Evolutionary conservation across 2,888 invertebrate genomes (phyloP).

Genomic region (Leptarthrus brevirostris): DNA sequence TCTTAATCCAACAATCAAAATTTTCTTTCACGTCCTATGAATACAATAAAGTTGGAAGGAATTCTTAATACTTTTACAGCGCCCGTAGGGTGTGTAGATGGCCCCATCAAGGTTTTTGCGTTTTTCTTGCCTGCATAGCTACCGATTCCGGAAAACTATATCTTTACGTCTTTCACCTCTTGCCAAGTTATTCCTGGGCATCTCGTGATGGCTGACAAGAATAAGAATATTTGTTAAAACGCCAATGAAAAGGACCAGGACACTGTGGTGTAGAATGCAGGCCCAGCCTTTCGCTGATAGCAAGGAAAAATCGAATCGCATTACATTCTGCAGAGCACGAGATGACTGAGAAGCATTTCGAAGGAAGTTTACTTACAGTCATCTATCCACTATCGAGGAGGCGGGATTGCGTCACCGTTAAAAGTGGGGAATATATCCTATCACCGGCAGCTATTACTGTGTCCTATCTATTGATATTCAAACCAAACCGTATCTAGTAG

Average conservation of each 20-base stretch:
- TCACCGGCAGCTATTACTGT: conserved; percentile 14
- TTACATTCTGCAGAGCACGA: conserved; percentile 7
- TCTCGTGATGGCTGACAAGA: conserved; percentile 13
- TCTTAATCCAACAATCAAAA: conserved; percentile 46
- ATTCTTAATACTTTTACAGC: conserved; percentile 14
- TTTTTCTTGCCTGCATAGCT: conserved; percentile 16
- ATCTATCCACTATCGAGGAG: conserved; percentile 1
- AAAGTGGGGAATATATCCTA: conserved; percentile 6
- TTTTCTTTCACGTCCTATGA: conserved; percentile 43
- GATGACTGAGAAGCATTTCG: neutral
- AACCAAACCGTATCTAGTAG: conserved; percentile 2
- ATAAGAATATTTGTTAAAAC: conserved; percentile 42
- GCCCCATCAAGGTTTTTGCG: conserved; percentile 12
- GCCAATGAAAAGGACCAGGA: conserved; percentile 4
- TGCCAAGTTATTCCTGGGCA: conserved; percentile 4
- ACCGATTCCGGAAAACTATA: conserved; percentile 31
- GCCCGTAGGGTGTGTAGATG: conserved; percentile 21
- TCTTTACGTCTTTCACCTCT: conserved; percentile 32
- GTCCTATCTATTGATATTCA: conserved; percentile 25
- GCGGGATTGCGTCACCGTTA: neutral
- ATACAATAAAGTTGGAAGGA: conserved; percentile 38
- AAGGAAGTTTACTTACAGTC: neutral
- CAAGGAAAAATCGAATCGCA: neutral
- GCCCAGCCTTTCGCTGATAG: neutral
- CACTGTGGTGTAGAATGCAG: neutral